These are phyloP conservation scores for Sebastes oblongus DNA, from an alignment of 2,797 vertebrate species.

Conservation along the genomic window DNA sequence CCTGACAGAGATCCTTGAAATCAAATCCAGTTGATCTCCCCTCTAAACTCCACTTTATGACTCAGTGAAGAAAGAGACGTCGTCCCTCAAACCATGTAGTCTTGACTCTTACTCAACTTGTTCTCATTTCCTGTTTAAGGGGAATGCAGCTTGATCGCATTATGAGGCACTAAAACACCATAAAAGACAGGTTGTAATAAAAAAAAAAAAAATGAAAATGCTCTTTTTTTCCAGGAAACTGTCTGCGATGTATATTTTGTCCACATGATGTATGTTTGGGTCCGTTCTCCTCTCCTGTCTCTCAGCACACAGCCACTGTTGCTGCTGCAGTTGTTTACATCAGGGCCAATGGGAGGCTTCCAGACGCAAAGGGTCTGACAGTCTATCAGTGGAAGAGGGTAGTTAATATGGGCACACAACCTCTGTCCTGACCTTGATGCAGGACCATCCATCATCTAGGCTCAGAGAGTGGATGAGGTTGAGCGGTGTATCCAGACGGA, in stretches of 20 bases:
- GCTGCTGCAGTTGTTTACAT: slow-evolving; percentile 59
- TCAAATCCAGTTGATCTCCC: slow-evolving; percentile 53
- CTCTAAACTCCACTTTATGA: slow-evolving; percentile 46
- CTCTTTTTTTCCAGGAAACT: not conserved
- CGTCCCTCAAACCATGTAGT: slow-evolving; percentile 18
- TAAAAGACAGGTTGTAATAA: slow-evolving; percentile 24
- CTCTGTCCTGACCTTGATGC: slow-evolving; percentile 70
- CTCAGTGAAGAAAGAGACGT: slow-evolving; percentile 48
- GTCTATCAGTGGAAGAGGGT: slow-evolving; percentile 61
- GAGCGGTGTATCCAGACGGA: slow-evolving; percentile 71
- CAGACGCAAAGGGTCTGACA: slow-evolving; percentile 53
- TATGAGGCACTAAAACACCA: slow-evolving; percentile 40
- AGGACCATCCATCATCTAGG: slow-evolving; percentile 62
- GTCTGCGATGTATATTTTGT: slow-evolving; percentile 2
- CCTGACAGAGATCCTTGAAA: slow-evolving; percentile 43
- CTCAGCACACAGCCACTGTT: slow-evolving; percentile 9
- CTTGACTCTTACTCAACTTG: slow-evolving; percentile 25
- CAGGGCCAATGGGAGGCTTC: slow-evolving; percentile 52
- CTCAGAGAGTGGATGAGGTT: slow-evolving; percentile 45
- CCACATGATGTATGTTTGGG: slow-evolving; percentile 9
- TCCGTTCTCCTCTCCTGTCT: not conserved
- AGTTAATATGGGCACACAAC: slow-evolving; percentile 67
- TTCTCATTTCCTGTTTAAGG: slow-evolving; percentile 57
- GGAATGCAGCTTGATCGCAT: slow-evolving; percentile 35
- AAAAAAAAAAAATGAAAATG: not conserved